A percentile compares a stretch with the other conserved stretches of the same genome.
phyloP scores from a whole-genome alignment of 2,113 vertebrate genomes.

The Castor canadensis region DNA sequence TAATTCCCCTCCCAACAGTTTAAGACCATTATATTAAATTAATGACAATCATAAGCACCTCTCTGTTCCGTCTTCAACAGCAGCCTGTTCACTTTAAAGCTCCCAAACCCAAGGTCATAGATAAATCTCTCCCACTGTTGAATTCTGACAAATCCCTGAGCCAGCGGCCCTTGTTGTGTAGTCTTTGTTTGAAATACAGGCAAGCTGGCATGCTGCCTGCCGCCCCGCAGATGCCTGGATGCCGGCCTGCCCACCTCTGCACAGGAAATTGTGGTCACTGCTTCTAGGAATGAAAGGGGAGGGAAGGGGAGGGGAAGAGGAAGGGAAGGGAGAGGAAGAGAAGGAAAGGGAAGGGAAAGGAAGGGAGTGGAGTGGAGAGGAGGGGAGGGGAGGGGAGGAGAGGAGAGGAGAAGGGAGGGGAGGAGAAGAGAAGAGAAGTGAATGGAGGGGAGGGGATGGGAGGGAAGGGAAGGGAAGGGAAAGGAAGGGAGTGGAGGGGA shows the following conservation, averaged over 20 bases:
- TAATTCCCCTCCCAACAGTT: conserved; percentile 57
- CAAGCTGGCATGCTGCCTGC: background rate
- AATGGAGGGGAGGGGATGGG: no score
- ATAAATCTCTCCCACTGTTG: conserved; percentile 57
- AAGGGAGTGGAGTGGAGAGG: no score
- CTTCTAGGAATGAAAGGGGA: background rate
- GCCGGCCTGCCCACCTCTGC: conserved; percentile 66
- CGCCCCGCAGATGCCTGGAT: background rate
- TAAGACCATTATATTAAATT: conserved; percentile 67
- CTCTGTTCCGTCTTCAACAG: conserved; percentile 2
- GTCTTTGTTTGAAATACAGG: conserved; percentile 72
- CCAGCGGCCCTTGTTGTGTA: conserved; percentile 39
- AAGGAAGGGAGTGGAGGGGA: no score
- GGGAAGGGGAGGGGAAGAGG: background rate
- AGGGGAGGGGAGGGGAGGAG: no score
- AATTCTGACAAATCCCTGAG: conserved; percentile 33
- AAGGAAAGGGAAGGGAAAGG: background rate
- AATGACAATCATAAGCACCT: conserved; percentile 43
- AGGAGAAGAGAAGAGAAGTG: background rate
- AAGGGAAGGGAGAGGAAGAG: no score
- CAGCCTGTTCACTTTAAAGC: conserved; percentile 28
- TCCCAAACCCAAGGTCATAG: conserved; percentile 62
- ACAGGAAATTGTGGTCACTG: background rate
- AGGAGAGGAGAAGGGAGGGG: background rate
- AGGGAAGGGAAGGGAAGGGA: background rate